Base-by-base conservation (phyloP, 2,888 invertebrate genomes). In the Leptarthrus brevirostris region DNA sequence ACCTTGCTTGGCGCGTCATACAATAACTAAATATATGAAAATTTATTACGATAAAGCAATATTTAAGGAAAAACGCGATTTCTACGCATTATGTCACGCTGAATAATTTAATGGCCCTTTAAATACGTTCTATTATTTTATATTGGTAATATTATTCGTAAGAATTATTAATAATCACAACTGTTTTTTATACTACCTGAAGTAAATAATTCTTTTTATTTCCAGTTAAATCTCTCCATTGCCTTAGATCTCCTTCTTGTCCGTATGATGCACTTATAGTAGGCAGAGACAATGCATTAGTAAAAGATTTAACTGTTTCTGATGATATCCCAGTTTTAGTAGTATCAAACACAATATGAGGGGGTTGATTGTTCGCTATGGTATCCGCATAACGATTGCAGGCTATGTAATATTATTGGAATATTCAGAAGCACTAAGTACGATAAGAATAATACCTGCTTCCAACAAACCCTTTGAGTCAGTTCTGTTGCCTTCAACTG, bases 181-280 rank as follows among this genome's bases (percentile, higher is more conserved):
- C 18, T 52, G 14, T 2, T 52, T 14, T 52, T 20, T 20, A n/a
- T 47, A 0, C 47, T 44, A 84, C 81, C 75, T 95, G 95, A 6
- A 96, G 86, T 26, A 96, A 86, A 84, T 92, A 95, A 78, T 90
- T 90, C 70, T 89, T 88, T 81, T 94, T 92, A 73, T 89, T 89
- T 0, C 87, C 87, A 70, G 89, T 88, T 72, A 95, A 85, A 76
- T 91, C 89, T 30, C 93, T 88, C 96, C 96, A 96, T 81, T 93
- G 92, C 66, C 93, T 83, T 56, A 95, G 85, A 84, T 95, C 95
- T 0, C 93, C 94, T 49, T 90, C 89, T 82, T 94, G 93, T 0
- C 96, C 96, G 81, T 92, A 95, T 5, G 95, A 94, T 0, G 92
- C 92, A 74, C 93, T 92, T 54, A 96, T 88, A 1, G 95, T 96